Percentiles rank a stretch among this genome's conserved stretches.
These are phyloP conservation scores for Butorides virescens DNA, from an alignment of 2,113 vertebrate genomes.

Conservation along the genomic window DNA sequence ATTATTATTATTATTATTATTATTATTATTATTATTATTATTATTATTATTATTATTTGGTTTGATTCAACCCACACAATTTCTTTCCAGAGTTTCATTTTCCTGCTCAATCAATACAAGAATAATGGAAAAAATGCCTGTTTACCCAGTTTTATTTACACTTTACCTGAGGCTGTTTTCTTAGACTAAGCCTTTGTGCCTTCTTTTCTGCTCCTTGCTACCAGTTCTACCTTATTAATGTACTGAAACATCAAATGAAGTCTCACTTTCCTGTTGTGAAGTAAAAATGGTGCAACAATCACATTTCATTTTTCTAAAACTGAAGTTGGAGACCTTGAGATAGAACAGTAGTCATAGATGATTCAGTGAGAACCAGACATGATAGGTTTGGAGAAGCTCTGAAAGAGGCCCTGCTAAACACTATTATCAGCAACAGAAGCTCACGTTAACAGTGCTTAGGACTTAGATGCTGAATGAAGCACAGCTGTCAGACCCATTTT, in stretches of 20 bases:
- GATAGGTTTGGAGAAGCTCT: not conserved
- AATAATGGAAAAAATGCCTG: not conserved
- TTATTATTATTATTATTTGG: not conserved
- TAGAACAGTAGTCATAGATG: not conserved
- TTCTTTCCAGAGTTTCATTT: not conserved
- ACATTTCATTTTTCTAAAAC: conserved; percentile 18
- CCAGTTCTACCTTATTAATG: not conserved
- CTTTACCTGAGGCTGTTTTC: not conserved
- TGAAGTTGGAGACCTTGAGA: not conserved
- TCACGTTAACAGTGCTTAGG: not conserved
- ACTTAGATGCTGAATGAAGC: not conserved
- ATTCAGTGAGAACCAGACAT: not conserved
- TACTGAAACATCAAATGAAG: not conserved
- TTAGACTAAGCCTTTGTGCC: not conserved
- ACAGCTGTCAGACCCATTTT: not conserved
- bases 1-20: too few relatives aligned
- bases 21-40: too few relatives aligned
- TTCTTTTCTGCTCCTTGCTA: not conserved
- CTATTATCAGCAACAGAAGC: not conserved
- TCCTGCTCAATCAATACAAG: not conserved
- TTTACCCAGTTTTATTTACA: not conserved
- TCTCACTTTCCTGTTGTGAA: not conserved
- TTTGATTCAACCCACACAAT: not conserved
- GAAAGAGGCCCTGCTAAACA: not conserved
- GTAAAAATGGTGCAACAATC: not conserved